Percentiles rank a stretch among this genome's conserved stretches.
Conservation (phyloP, 2,113 vertebrate genomes). For the Tyrannus savana region DNA sequence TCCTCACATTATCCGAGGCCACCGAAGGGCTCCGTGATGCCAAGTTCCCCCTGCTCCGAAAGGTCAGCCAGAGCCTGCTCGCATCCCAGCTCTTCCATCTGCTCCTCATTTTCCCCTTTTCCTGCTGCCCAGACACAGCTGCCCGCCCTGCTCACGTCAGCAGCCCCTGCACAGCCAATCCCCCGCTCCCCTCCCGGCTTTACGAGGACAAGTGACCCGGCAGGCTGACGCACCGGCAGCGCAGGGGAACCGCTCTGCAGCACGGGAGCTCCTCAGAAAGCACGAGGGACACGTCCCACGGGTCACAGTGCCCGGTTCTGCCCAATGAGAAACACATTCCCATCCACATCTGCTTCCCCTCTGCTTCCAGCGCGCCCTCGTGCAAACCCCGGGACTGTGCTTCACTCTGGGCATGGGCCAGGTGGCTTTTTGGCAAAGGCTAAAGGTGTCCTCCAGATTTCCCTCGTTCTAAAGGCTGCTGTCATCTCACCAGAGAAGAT, state of each 20-base stretch:
- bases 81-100: not conserved
- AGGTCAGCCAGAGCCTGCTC: slow-evolving; percentile 7
- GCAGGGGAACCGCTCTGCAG: not conserved
- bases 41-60: not conserved
- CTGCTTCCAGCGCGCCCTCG: not conserved
- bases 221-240: not conserved
- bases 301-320: not conserved
- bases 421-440: not conserved
- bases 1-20: not conserved
- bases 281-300: not conserved
- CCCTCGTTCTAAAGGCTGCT: not conserved
- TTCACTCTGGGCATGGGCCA: not conserved
- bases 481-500: not conserved
- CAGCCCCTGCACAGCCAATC: not conserved
- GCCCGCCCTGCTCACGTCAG: not conserved
- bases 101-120: slow-evolving; percentile 32
- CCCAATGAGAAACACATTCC: not conserved
- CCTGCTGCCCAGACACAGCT: slow-evolving; percentile 8
- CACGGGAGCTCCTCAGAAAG: not conserved
- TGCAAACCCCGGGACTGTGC: not conserved
- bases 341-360: not conserved
- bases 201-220: not conserved
- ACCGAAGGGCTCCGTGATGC: not conserved
- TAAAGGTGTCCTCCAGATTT: not conserved
- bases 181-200: not conserved